phyloP scores from a whole-genome alignment of 2,888 invertebrate species.

The Rambutsinella grinnellia region DNA sequence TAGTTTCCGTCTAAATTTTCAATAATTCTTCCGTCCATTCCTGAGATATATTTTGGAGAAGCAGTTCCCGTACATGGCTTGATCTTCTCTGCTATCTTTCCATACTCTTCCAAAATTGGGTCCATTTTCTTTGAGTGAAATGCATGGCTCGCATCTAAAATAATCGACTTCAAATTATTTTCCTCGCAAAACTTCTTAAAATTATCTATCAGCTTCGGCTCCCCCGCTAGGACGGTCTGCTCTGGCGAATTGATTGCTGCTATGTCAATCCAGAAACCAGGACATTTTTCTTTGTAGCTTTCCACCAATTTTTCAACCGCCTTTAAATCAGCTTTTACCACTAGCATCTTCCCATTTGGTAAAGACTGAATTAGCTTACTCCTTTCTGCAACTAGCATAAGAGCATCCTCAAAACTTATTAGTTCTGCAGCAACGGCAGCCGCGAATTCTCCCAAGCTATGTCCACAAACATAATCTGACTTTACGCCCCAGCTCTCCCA shows the following conservation, averaged over 20 bases:
- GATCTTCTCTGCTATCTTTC: constrained; percentile 2
- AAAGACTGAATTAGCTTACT: constrained; percentile 48
- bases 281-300: neutral
- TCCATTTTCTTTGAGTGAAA: constrained; percentile 57
- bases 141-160: constrained; percentile 43
- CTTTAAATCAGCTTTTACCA: constrained; percentile 35
- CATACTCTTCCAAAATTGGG: constrained; percentile 38
- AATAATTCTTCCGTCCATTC: constrained; percentile 3
- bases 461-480: constrained; percentile 51
- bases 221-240: constrained; percentile 53
- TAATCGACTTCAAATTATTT: constrained; percentile 16
- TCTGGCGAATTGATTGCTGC: constrained; percentile 52
- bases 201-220: neutral
- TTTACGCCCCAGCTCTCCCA: constrained; percentile 50
- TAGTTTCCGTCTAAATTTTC: neutral
- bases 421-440: constrained; percentile 53
- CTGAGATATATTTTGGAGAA: constrained; percentile 26
- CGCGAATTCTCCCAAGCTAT: constrained; percentile 55
- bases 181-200: constrained; percentile 8
- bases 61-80: too few species aligned
- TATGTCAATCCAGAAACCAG: constrained; percentile 32
- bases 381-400: constrained; percentile 49
- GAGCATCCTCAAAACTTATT: constrained; percentile 46
- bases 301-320: constrained; percentile 10
- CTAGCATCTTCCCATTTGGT: constrained; percentile 55